phyloP scores from a whole-genome alignment of 2,888 invertebrate genomes.

The Acheta domesticus region DNA sequence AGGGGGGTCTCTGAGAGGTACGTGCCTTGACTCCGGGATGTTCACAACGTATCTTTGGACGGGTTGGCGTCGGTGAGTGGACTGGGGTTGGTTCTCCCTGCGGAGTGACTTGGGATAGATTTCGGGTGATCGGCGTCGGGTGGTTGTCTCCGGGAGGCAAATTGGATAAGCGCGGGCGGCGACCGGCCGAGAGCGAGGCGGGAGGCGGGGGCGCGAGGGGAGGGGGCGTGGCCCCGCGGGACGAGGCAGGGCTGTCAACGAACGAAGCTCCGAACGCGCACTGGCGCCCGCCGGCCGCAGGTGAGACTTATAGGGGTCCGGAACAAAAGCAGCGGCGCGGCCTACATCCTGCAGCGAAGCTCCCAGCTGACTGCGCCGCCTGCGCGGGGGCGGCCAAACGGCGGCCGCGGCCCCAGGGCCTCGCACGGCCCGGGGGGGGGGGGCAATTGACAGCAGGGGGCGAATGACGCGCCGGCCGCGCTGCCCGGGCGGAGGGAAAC shows the following conservation, averaged over 20 bases:
- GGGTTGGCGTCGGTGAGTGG: too few species aligned
- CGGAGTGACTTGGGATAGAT: too few species aligned
- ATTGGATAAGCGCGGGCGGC: too few species aligned
- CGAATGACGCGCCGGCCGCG: too few species aligned
- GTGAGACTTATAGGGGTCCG: not conserved
- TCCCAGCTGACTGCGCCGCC: not conserved
- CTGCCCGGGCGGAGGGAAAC: too few species aligned
- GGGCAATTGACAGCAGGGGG: too few species aligned
- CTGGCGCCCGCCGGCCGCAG: not conserved
- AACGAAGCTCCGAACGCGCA: not conserved
- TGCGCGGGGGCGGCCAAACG: not conserved
- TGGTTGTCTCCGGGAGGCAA: too few species aligned
- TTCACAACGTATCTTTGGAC: too few species aligned
- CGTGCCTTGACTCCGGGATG: too few species aligned
- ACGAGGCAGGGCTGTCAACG: not conserved
- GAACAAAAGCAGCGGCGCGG: not conserved
- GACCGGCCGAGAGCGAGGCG: not conserved
- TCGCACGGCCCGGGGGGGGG: not conserved
- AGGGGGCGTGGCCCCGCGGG: not conserved
- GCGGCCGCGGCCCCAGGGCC: not conserved
- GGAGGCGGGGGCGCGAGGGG: not conserved
- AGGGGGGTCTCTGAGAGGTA: too few species aligned
- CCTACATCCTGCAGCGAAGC: not conserved
- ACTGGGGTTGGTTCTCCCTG: too few species aligned
- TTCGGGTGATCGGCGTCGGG: too few species aligned